These are phyloP conservation scores for Paedocypris micromegethes DNA, from an alignment of 2,797 vertebrate genomes.

Conservation along the genomic window DNA sequence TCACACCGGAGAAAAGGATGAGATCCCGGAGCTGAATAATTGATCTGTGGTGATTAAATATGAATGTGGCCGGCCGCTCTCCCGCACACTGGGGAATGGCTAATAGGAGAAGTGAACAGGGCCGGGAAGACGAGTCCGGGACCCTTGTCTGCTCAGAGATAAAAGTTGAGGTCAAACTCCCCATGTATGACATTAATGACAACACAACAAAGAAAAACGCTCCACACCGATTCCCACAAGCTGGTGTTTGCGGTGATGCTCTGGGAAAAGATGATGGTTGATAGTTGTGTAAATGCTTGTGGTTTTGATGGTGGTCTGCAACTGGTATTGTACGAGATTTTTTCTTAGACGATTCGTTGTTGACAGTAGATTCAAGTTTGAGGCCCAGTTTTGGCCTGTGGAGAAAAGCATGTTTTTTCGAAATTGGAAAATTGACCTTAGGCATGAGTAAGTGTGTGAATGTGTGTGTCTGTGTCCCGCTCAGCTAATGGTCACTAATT, in stretches of 20 bases:
- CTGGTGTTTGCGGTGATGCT: neutral
- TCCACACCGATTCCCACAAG: neutral
- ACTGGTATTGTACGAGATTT: too few species aligned
- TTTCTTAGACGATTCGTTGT: too few species aligned
- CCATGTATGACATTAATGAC: conserved; percentile 9
- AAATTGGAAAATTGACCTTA: too few species aligned
- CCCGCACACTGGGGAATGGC: conserved; percentile 31
- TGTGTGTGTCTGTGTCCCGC: too few species aligned
- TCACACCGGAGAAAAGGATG: conserved; percentile 38
- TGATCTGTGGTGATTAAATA: conserved; percentile 47
- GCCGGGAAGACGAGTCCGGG: conserved; percentile 7
- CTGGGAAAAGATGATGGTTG: neutral
- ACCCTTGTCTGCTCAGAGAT: conserved; percentile 11
- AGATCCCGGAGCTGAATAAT: conserved; percentile 47
- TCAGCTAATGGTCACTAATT: too few species aligned
- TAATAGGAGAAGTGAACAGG: conserved; percentile 39
- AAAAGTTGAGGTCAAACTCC: conserved; percentile 21
- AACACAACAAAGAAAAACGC: neutral
- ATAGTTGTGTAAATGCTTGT: neutral
- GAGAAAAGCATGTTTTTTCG: too few species aligned
- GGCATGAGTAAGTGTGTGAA: too few species aligned
- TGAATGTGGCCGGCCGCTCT: conserved; percentile 38
- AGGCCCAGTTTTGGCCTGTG: too few species aligned
- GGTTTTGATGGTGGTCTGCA: too few species aligned
- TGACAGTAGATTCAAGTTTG: too few species aligned